phyloP scores from a whole-genome alignment of 2,797 vertebrate species.

The Hylomyscus alleni region DNA sequence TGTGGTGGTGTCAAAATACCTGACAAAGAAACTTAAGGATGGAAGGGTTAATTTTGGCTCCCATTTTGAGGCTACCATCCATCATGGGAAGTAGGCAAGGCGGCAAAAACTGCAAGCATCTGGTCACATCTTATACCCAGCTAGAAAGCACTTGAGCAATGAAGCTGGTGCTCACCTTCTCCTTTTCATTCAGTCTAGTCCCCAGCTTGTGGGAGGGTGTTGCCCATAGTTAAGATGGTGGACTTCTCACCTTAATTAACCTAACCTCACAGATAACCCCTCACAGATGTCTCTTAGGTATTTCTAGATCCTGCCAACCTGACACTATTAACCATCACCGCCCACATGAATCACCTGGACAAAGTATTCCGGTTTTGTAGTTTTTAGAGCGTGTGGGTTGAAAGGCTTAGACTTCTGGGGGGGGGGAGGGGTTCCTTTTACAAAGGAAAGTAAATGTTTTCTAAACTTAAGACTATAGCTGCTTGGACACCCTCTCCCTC shows the following conservation, averaged over 20 bases:
- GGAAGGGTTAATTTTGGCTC: not conserved
- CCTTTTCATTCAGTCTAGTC: not conserved
- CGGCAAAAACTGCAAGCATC: not conserved
- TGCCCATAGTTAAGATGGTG: not conserved
- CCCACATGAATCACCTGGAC: not conserved
- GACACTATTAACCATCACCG: not conserved
- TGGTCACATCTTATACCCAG: too few species aligned
- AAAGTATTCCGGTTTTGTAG: conserved; percentile 6
- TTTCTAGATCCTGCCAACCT: not conserved
- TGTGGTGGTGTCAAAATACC: not conserved
- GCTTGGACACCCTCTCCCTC: not conserved
- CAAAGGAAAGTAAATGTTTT: not conserved
- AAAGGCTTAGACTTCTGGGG: not conserved
- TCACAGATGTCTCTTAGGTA: not conserved
- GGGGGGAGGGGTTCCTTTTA: not conserved
- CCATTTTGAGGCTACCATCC: not conserved
- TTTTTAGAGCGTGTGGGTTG: not conserved
- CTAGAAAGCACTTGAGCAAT: not conserved
- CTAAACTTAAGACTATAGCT: conserved; percentile 28
- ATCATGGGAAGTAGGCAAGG: not conserved
- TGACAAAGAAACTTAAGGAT: not conserved
- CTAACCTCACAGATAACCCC: not conserved
- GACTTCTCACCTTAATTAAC: not conserved
- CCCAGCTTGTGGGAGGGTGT: not conserved
- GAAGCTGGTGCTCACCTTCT: not conserved